Conservation (phyloP, 2,888 invertebrate genomes). For the Ditylenchus weischeri region DNA sequence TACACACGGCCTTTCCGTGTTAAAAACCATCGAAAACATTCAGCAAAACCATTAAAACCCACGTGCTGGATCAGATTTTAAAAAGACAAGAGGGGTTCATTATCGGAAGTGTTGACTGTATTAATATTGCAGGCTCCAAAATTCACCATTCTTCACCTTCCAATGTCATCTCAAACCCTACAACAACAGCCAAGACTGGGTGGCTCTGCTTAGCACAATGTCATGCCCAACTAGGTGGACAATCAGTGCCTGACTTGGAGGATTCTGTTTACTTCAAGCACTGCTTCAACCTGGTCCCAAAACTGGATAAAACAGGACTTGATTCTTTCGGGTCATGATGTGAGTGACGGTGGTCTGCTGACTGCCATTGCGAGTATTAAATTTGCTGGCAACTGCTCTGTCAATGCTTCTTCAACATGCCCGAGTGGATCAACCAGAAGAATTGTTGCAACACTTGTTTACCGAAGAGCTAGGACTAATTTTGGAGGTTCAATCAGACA, state of each 20-base stretch:
- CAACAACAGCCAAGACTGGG: slow-evolving; percentile 69
- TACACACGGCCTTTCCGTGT: no score
- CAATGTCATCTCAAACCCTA: neutral
- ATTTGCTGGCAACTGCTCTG: slow-evolving; percentile 74
- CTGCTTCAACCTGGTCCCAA: slow-evolving; percentile 81
- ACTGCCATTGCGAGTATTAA: slow-evolving; percentile 89
- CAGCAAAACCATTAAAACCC: no score
- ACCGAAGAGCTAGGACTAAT: slow-evolving; percentile 62
- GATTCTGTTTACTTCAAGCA: slow-evolving; percentile 69
- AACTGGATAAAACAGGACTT: slow-evolving; percentile 62
- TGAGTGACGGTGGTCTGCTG: slow-evolving; percentile 91
- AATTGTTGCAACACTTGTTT: slow-evolving; percentile 34
- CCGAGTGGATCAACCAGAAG: neutral
- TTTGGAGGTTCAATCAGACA: slow-evolving; percentile 57
- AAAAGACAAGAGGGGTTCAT: no score
- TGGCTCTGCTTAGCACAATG: slow-evolving; percentile 89
- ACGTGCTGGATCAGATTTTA: no score
- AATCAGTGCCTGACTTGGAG: slow-evolving; percentile 77
- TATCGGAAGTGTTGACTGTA: no score
- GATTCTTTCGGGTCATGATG: slow-evolving; percentile 74
- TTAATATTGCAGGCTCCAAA: neutral
- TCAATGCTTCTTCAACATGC: slow-evolving; percentile 38
- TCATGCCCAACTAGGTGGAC: slow-evolving; percentile 74
- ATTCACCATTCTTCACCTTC: slow-evolving; percentile 8
- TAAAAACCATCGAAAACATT: neutral